Percentiles rank a stretch among this genome's conserved stretches.
phyloP scores from a whole-genome alignment of 2,888 invertebrate species.

The Pseudococcus longispinus region DNA sequence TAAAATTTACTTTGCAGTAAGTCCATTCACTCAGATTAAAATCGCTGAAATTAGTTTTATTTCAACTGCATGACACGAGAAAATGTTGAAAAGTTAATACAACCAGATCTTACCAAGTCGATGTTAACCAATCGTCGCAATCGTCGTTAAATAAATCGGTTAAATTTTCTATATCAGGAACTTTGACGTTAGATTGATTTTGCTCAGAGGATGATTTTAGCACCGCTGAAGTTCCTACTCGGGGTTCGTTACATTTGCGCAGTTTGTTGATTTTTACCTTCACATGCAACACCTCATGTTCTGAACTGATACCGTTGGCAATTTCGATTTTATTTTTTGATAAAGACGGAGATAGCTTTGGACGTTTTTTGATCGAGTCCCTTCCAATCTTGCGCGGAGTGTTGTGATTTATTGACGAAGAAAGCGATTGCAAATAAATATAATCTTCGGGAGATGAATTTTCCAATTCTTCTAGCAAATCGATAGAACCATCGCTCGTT shows the following conservation, averaged over 20 bases:
- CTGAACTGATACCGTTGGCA: not conserved
- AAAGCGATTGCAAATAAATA: not conserved
- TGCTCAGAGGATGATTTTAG: not conserved
- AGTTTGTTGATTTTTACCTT: not conserved
- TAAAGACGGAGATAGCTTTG: not conserved
- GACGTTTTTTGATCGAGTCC: not conserved
- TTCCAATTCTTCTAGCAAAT: slow-evolving; percentile 48
- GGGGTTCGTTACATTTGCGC: not conserved
- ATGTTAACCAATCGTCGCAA: not conserved
- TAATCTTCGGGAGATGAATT: slow-evolving; percentile 28
- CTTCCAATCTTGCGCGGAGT: not conserved
- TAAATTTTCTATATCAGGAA: slow-evolving; percentile 45
- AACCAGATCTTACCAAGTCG: not conserved
- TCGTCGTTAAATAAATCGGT: slow-evolving; percentile 18
- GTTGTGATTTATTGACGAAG: not conserved
- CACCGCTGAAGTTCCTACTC: not conserved
- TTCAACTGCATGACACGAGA: not conserved
- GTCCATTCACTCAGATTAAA: slow-evolving; percentile 40
- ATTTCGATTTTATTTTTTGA: not conserved
- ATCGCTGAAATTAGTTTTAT: not conserved
- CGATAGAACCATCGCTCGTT: not conserved
- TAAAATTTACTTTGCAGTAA: not conserved
- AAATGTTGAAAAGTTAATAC: not conserved
- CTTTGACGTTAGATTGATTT: not conserved
- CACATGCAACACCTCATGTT: not conserved